phyloP scores from a whole-genome alignment of 2,797 vertebrate species.

The Oophaga sylvatica region DNA sequence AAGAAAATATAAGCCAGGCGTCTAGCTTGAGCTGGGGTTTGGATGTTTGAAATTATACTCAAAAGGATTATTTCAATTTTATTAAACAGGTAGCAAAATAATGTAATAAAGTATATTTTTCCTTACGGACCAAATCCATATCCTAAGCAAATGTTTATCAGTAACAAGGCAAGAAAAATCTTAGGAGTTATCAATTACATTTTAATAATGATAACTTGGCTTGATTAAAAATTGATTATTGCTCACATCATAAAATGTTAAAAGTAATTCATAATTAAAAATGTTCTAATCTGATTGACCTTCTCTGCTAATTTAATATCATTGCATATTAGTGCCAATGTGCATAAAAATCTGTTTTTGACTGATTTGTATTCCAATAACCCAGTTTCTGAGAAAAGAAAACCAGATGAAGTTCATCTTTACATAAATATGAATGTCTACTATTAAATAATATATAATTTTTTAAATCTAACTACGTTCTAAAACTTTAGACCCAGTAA shows the following conservation, averaged over 20 bases:
- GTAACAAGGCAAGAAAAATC: not conserved
- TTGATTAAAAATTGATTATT: slow-evolving; percentile 29
- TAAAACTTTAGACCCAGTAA: no score
- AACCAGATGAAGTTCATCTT: not conserved
- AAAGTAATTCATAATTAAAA: slow-evolving; percentile 32
- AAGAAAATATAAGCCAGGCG: not conserved
- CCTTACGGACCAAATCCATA: not conserved
- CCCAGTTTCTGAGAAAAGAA: not conserved
- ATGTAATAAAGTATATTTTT: not conserved
- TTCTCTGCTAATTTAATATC: slow-evolving; percentile 3
- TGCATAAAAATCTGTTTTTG: not conserved
- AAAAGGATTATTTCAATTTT: not conserved
- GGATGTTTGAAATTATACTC: not conserved
- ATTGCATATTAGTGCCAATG: slow-evolving; percentile 25
- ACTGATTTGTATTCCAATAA: slow-evolving; percentile 3
- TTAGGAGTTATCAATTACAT: slow-evolving; percentile 19
- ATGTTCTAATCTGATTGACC: slow-evolving; percentile 8
- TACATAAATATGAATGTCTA: not conserved
- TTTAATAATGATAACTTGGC: slow-evolving; percentile 22
- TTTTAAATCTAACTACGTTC: no score
- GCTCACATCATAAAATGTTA: slow-evolving; percentile 4
- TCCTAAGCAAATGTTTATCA: not conserved
- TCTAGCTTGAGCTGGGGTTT: not conserved
- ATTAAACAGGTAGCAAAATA: not conserved
- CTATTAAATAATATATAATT: not conserved